Evolutionary conservation across 2,113 vertebrate genomes (phyloP), one percentile per base, ranked within the genome.

Genomic region (Poeciliopsis retropinna): DNA sequence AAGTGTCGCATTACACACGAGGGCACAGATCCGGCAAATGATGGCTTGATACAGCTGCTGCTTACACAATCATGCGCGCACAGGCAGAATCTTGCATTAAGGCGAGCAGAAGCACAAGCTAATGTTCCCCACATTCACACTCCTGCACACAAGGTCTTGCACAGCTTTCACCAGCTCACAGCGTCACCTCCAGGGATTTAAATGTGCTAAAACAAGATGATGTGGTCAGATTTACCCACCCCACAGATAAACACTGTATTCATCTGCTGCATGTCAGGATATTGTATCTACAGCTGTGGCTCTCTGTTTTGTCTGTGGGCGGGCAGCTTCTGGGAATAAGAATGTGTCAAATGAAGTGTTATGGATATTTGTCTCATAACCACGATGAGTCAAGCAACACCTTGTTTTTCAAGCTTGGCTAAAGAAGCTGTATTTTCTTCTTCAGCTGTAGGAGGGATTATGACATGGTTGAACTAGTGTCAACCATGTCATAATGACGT

Each of bases 291-390:
- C 83, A 44, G 71, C 37, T 72, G 57, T 5, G 71, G 51, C 70
- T 64, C 68, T 78, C 54, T 70, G 70, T 64, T 77, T 66, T 67
- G 68, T 70, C 77, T 15, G 84, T 81, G 83, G 83, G 89, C 63
- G 32, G 65, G 19, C 15, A 4, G 79, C 83, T 64, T 51, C 78
- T 29, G 85, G 85, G 85, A 87, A 84, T 75, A 82, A 22, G 64
- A 67, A 82, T 67, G 73, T 89, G 87, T 83, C 79, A 76, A 80
- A 85, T 78, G 78, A 81, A 83, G 77, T 70, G 78, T 67, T 80
- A 76, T 67, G 22, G 83, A 80, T 86, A 82, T 86, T 89, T 85
- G 85, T 82, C 84, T 88, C 87, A 73, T 82, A 86, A 77, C 72
- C 39, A 61, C 73, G 3, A 60, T 89, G 89, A 88, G 80, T 87